phyloP scores from a whole-genome alignment of 2,797 vertebrate genomes.

The Helostoma temminkii region DNA sequence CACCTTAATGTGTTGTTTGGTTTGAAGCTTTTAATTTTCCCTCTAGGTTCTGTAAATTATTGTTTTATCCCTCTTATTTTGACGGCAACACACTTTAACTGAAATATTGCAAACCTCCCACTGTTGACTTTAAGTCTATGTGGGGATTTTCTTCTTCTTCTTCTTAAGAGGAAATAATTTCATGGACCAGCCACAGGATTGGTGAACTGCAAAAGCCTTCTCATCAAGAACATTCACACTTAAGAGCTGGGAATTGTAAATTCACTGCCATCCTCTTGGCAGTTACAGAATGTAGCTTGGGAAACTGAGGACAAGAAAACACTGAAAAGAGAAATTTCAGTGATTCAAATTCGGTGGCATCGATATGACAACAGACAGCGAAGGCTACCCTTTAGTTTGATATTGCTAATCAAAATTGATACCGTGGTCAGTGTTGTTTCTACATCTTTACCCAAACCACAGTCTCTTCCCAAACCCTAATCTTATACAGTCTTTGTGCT shows the following conservation, averaged over 20 bases:
- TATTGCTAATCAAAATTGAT: too few species aligned
- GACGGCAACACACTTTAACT: not conserved
- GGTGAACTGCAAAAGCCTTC: conserved; percentile 3
- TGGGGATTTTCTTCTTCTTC: conserved; percentile 4
- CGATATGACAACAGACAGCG: not conserved
- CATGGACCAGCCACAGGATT: not conserved
- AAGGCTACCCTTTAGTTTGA: not conserved
- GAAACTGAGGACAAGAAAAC: not conserved
- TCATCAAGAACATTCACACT: conserved; percentile 9
- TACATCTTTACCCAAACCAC: too few species aligned
- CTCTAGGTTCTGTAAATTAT: not conserved
- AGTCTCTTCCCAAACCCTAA: too few species aligned
- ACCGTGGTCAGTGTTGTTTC: too few species aligned
- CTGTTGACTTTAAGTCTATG: not conserved
- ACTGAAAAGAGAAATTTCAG: not conserved
- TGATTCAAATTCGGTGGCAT: not conserved
- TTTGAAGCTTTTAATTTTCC: conserved; percentile 4
- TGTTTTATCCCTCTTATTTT: not conserved
- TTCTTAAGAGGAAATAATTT: not conserved
- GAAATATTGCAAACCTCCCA: not conserved
- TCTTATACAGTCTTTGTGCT: too few species aligned
- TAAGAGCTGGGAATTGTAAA: not conserved
- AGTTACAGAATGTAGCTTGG: not conserved
- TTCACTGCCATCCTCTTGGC: not conserved
- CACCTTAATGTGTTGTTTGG: not conserved